Conservation (phyloP, 1,140 invertebrate species). For the Lordiphosa clarofinis region DNA sequence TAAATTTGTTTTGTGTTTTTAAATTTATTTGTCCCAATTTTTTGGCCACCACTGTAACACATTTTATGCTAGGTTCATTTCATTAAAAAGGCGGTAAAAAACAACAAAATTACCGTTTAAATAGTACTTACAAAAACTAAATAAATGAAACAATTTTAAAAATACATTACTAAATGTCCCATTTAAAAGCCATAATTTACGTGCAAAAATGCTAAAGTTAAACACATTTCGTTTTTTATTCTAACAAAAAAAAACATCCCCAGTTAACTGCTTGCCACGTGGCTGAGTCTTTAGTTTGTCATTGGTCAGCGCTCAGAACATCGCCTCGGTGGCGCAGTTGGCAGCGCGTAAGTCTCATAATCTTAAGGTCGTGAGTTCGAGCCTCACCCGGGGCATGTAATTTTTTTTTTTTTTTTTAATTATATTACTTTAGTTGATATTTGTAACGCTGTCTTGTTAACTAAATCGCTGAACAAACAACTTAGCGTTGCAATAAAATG, state of each 20-base stretch:
- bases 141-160: slow-evolving; percentile 13
- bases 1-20: too few species aligned
- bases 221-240: slow-evolving; percentile 17
- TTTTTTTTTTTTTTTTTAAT: slow-evolving; percentile 80
- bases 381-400: slow-evolving; percentile 92
- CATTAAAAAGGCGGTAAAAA: too few species aligned
- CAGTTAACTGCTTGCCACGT: slow-evolving; percentile 34
- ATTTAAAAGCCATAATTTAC: slow-evolving; percentile 33
- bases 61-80: too few species aligned
- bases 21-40: too few species aligned
- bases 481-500: slow-evolving; percentile 17
- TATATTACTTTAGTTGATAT: neutral
- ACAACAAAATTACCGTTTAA: too few species aligned
- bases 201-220: slow-evolving; percentile 53
- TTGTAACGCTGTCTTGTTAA: slow-evolving; percentile 1
- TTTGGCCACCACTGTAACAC: too few species aligned
- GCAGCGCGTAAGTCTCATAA: slow-evolving; percentile 98
- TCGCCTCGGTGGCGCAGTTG: slow-evolving; percentile 94
- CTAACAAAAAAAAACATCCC: neutral
- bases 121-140: too few species aligned
- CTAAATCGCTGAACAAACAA: neutral
- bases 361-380: slow-evolving; percentile 98
- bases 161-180: slow-evolving; percentile 18
- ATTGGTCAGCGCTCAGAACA: neutral
- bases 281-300: slow-evolving; percentile 29